These are phyloP conservation scores for Meloidogyne hapla DNA, from an alignment of 1,140 invertebrate species.

Conservation along the genomic window DNA sequence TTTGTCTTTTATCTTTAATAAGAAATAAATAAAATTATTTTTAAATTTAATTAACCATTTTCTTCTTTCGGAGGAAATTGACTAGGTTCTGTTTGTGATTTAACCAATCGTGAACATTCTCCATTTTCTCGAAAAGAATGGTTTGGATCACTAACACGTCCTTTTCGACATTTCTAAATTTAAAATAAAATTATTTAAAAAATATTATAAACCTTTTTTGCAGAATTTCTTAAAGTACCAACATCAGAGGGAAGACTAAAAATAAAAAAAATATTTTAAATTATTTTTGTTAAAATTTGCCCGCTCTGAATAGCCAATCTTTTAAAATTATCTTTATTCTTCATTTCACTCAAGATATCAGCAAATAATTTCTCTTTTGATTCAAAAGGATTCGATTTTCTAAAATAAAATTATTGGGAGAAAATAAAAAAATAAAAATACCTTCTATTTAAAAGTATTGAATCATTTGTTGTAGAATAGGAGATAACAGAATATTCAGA, in stretches of 20 bases:
- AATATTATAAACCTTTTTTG: neutral
- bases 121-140: neutral
- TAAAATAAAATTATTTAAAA: neutral
- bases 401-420: neutral
- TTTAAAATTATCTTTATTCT: neutral
- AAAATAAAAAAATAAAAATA: neutral
- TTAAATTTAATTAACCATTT: neutral
- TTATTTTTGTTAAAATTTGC: neutral
- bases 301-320: neutral
- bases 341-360: neutral
- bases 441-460: neutral
- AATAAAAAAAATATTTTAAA: neutral
- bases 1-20: neutral
- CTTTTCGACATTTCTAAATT: neutral
- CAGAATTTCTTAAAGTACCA: conserved; percentile 2
- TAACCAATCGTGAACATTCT: neutral
- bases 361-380: conserved; percentile 3
- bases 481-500: neutral
- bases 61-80: neutral
- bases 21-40: neutral
- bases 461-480: neutral
- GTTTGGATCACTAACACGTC: neutral
- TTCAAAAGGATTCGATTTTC: neutral
- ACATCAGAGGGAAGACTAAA: neutral
- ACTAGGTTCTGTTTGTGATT: neutral